Percentiles rank a stretch among this genome's conserved stretches.
Evolutionary conservation across 2,888 invertebrate species (phyloP).

Genomic region (Phalangium opilio): DNA sequence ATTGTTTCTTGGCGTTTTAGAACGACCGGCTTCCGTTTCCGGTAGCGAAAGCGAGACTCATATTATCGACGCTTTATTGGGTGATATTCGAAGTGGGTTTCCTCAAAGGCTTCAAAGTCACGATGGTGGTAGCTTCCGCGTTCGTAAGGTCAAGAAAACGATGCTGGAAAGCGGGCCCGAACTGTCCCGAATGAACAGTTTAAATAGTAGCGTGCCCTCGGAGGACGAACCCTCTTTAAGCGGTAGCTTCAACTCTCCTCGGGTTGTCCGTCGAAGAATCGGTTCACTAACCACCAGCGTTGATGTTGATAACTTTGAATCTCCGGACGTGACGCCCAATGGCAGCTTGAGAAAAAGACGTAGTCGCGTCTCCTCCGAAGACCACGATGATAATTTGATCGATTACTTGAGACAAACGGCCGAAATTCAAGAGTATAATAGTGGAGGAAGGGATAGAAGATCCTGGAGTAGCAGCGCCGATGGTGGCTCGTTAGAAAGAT

Average conservation of each 20-base stretch:
- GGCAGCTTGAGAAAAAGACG: slow-evolving; percentile 60
- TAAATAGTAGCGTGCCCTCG: slow-evolving; percentile 31
- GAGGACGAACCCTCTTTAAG: slow-evolving; percentile 38
- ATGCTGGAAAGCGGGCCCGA: slow-evolving; percentile 23
- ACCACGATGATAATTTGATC: slow-evolving; percentile 59
- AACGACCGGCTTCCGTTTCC: slow-evolving; percentile 8
- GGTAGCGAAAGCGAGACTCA: slow-evolving; percentile 29
- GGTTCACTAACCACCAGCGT: slow-evolving; percentile 36
- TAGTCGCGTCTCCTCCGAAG: slow-evolving; percentile 63
- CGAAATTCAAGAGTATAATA: slow-evolving; percentile 4
- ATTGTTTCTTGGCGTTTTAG: no score
- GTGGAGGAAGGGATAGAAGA: slow-evolving; percentile 37
- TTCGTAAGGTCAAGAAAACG: slow-evolving; percentile 13
- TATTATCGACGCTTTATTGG: slow-evolving; percentile 56
- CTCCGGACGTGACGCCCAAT: slow-evolving; percentile 65
- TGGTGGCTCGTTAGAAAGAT: slow-evolving; percentile 50
- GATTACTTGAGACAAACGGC: slow-evolving; percentile 26
- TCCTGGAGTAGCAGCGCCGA: slow-evolving; percentile 46
- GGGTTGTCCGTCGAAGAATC: slow-evolving; percentile 45
- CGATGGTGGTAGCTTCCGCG: slow-evolving; percentile 7
- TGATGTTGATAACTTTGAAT: slow-evolving; percentile 18
- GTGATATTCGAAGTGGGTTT: slow-evolving; percentile 50
- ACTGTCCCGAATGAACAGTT: slow-evolving; percentile 15
- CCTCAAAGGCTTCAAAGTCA: slow-evolving; percentile 12
- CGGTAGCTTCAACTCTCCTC: slow-evolving; percentile 46